These are phyloP conservation scores for Ifrita kowaldi DNA, from an alignment of 2,113 vertebrate genomes.

Conservation along the genomic window DNA sequence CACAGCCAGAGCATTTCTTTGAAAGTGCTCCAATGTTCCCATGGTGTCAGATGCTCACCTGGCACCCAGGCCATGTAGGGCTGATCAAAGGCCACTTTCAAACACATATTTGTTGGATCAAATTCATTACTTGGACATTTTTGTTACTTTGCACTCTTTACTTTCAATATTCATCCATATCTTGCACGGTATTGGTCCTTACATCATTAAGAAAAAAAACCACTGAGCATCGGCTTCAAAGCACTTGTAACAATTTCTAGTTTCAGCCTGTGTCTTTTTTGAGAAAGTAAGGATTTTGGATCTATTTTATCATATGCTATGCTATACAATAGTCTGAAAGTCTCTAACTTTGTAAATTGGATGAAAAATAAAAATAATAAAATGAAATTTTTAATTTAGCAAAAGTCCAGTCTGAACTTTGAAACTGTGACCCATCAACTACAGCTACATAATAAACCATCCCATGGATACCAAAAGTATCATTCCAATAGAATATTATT, in stretches of 20 bases:
- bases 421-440: background rate
- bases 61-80: background rate
- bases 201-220: background rate
- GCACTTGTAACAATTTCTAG: background rate
- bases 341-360: background rate
- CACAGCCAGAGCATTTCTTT: background rate
- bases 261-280: background rate
- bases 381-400: background rate
- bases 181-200: background rate
- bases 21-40: background rate
- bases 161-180: background rate
- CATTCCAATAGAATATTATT: background rate
- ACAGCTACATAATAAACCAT: background rate
- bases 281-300: background rate
- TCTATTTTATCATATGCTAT: background rate
- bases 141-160: background rate
- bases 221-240: background rate
- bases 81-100: background rate
- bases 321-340: background rate
- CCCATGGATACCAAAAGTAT: background rate
- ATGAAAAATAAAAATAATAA: background rate
- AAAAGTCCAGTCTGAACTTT: background rate
- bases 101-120: background rate
- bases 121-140: background rate
- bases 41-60: accelerated